A percentile compares a stretch with the other conserved stretches of the same genome.
phyloP scores from a whole-genome alignment of 1,140 invertebrate species.

The Drosophila neocordata region DNA sequence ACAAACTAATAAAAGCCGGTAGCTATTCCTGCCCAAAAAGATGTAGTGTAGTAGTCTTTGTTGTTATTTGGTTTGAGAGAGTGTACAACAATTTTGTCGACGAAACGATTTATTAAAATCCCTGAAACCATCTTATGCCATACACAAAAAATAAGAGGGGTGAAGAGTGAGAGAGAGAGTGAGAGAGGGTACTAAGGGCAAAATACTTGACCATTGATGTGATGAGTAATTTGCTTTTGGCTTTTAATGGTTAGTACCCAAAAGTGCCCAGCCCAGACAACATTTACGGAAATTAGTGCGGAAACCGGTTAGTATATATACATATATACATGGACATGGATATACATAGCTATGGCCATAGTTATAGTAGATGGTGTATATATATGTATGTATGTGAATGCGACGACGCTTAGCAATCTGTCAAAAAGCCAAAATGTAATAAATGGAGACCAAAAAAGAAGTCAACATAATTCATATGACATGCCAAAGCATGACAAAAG shows the following conservation, averaged over 20 bases:
- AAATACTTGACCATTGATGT: constrained; percentile 66
- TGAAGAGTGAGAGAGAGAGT: background rate
- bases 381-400: background rate
- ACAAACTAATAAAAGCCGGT: constrained; percentile 73
- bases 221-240: constrained; percentile 80
- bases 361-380: no score
- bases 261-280: constrained; percentile 21
- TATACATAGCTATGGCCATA: background rate
- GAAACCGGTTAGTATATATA: constrained; percentile 46
- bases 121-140: constrained; percentile 60
- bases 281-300: constrained; percentile 74
- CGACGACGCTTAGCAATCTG: constrained; percentile 79
- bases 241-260: constrained; percentile 56
- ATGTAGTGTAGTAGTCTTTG: background rate
- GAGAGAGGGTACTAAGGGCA: constrained; percentile 5
- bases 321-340: background rate
- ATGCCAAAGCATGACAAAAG: constrained; percentile 70
- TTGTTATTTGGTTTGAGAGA: constrained; percentile 1
- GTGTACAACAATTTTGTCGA: constrained; percentile 29
- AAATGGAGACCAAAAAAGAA: constrained; percentile 51
- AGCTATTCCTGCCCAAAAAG: constrained; percentile 6
- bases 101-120: constrained; percentile 79
- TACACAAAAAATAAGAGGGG: constrained; percentile 51
- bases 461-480: constrained; percentile 74
- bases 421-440: constrained; percentile 81